Evolutionary conservation across 2,797 vertebrate species (phyloP).

Genomic region (Tauraco hartlaubi): DNA sequence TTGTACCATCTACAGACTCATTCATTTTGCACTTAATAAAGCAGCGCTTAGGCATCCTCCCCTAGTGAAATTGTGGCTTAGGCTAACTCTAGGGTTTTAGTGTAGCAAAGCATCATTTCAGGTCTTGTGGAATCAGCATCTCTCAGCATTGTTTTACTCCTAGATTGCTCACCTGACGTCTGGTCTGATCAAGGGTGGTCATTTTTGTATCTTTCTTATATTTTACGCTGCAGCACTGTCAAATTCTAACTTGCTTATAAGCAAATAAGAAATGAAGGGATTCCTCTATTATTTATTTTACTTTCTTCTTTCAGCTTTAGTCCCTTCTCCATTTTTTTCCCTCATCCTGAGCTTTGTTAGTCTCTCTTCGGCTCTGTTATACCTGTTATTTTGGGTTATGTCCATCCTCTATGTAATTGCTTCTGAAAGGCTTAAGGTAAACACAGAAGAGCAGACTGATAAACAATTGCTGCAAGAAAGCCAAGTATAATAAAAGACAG

Average conservation of each 20-base stretch:
- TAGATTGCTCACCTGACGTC: background rate
- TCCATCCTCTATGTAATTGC: background rate
- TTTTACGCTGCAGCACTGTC: background rate
- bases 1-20: background rate
- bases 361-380: background rate
- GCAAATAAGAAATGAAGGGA: background rate
- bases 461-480: slow-evolving; percentile 51
- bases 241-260: background rate
- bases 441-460: slow-evolving; percentile 22
- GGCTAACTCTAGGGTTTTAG: background rate
- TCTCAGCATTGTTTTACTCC: background rate
- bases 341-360: background rate
- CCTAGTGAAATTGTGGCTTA: background rate
- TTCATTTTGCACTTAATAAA: background rate
- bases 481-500: slow-evolving; percentile 43
- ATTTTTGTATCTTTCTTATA: background rate
- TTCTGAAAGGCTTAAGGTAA: slow-evolving; percentile 63
- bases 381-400: slow-evolving; percentile 26
- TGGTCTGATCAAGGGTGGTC: background rate
- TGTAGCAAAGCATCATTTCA: background rate
- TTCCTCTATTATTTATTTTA: background rate
- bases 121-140: background rate
- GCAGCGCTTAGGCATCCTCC: background rate
- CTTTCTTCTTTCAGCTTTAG: background rate
- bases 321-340: background rate